Percentiles rank a stretch among this genome's conserved stretches.
phyloP scores from a whole-genome alignment of 2,888 invertebrate species.

The Hetaerina titia region DNA sequence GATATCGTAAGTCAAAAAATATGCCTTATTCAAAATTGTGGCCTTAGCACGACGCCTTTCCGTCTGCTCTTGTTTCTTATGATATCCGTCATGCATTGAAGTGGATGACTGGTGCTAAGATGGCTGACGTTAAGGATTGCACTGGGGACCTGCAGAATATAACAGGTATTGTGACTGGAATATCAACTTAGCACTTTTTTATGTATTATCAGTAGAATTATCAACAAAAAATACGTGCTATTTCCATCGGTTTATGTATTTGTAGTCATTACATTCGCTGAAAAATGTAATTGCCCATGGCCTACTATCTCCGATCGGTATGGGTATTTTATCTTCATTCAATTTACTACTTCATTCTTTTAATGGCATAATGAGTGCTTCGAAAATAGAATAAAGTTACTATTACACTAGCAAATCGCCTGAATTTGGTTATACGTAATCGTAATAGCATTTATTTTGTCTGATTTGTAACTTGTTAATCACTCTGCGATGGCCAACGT shows the following conservation, averaged over 20 bases:
- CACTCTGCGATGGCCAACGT: not conserved
- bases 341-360: not conserved
- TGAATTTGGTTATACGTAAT: not conserved
- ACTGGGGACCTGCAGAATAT: conserved; percentile 63
- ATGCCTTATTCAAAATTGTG: conserved; percentile 37
- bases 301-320: conserved; percentile 56
- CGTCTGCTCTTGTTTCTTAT: conserved; percentile 65
- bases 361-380: not conserved
- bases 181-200: not conserved
- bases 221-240: not conserved
- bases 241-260: not conserved
- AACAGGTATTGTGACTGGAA: conserved; percentile 50
- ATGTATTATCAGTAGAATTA: not conserved
- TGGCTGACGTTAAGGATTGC: conserved; percentile 66
- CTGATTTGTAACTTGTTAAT: not conserved
- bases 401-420: not conserved
- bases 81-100: conserved; percentile 67
- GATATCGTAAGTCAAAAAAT: not conserved
- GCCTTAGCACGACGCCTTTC: conserved; percentile 52
- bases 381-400: not conserved
- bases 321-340: conserved; percentile 45
- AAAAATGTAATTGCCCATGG: conserved; percentile 45
- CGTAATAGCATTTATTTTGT: not conserved
- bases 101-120: conserved; percentile 66
- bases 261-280: not conserved